Conservation (phyloP, 64 coral and sea anemone species). For the Platygyra sinensis region DNA sequence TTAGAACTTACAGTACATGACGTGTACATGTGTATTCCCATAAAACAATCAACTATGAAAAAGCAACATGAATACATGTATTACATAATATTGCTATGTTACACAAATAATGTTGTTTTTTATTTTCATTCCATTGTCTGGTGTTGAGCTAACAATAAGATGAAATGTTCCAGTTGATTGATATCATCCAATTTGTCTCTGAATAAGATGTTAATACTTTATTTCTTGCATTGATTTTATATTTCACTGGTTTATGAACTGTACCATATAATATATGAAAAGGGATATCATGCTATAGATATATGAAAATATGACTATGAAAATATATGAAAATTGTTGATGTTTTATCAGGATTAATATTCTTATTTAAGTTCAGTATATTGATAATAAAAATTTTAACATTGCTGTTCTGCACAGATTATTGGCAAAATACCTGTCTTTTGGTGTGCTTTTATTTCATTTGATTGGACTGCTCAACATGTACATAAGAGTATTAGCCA, state of each 20-base stretch:
- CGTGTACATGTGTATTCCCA: too few species aligned
- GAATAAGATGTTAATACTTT: background rate
- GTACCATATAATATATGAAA: background rate
- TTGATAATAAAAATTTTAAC: background rate
- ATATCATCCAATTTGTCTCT: background rate
- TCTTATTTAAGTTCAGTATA: background rate
- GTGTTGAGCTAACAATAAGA: conserved; percentile 4
- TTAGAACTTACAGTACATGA: too few species aligned
- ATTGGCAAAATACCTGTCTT: background rate
- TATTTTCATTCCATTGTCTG: background rate
- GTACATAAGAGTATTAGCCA: too few species aligned
- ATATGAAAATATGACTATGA: too few species aligned
- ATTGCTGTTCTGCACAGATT: background rate
- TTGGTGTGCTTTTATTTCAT: too few species aligned
- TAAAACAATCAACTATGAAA: background rate
- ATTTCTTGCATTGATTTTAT: too few species aligned
- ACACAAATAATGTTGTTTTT: conserved; percentile 24
- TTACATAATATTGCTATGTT: conserved; percentile 32
- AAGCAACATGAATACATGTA: background rate
- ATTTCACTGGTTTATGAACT: background rate
- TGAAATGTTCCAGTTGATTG: background rate
- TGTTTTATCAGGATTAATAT: too few species aligned
- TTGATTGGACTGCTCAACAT: too few species aligned
- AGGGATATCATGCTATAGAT: too few species aligned
- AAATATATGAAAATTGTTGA: too few species aligned